Conservation (phyloP, 1,140 invertebrate genomes). For the Zaprionus tsacasi region DNA sequence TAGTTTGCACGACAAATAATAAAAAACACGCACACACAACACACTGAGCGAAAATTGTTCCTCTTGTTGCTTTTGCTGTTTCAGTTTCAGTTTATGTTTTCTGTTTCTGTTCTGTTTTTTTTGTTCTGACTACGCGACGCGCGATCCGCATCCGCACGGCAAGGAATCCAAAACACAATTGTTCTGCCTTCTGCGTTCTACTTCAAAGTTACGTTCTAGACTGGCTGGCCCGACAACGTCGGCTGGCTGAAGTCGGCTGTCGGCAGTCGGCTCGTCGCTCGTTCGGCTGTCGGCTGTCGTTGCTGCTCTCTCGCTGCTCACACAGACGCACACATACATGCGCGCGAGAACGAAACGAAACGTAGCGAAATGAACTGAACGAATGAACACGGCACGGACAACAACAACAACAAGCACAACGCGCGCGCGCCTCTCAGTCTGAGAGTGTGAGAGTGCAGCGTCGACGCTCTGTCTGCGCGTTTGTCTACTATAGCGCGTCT, state of each 20-base stretch:
- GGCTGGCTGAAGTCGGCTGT: constrained; percentile 44
- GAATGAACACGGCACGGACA: constrained; percentile 36
- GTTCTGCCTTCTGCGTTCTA: constrained; percentile 81
- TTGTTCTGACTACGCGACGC: constrained; percentile 58
- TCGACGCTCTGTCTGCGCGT: constrained; percentile 43
- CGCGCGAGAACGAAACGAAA: constrained; percentile 44
- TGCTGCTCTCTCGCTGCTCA: constrained; percentile 20
- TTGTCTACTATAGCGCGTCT: constrained; percentile 11
- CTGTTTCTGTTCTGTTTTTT: constrained; percentile 8
- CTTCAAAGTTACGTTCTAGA: constrained; percentile 81
- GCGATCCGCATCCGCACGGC: constrained; percentile 80
- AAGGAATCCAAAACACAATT: constrained; percentile 84
- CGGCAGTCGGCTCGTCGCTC: constrained; percentile 1
- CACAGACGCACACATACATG: constrained; percentile 23
- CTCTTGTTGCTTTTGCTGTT: constrained; percentile 27
- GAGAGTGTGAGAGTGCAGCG: constrained; percentile 44
- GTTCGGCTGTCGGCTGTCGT: constrained; percentile 30
- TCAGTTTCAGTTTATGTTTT: constrained; percentile 10
- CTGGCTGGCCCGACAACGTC: constrained; percentile 56
- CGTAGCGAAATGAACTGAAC: constrained; percentile 51
- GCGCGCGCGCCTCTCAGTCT: constrained; percentile 46
- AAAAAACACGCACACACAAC: constrained; percentile 29
- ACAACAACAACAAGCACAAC: constrained; percentile 17
- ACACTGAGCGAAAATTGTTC: constrained; percentile 30
- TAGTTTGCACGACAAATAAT: neutral